phyloP scores from a whole-genome alignment of 2,113 vertebrate species.

The Triplophysa tibetana region DNA sequence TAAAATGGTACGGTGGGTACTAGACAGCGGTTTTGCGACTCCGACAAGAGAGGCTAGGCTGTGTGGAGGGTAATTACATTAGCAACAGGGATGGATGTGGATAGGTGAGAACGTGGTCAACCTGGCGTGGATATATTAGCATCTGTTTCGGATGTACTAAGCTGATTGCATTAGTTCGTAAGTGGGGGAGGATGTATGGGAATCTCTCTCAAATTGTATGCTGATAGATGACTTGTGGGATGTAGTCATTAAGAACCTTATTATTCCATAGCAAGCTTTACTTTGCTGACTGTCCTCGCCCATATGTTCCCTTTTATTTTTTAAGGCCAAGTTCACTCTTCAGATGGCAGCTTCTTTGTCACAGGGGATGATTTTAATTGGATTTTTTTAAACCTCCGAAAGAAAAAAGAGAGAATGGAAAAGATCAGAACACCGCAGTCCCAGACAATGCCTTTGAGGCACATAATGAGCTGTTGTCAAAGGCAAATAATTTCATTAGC shows the following conservation, averaged over 20 bases:
- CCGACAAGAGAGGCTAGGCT: background rate
- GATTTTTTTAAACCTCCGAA: slow-evolving; percentile 1
- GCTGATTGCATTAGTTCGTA: background rate
- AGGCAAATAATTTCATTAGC: slow-evolving; percentile 47
- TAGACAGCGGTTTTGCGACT: background rate
- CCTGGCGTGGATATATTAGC: background rate
- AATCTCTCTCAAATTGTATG: slow-evolving; percentile 22
- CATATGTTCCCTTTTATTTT: slow-evolving; percentile 37
- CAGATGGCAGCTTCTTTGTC: slow-evolving; percentile 33
- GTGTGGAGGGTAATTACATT: slow-evolving; percentile 13
- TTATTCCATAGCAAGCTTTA: slow-evolving; percentile 42
- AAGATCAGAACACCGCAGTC: slow-evolving; percentile 39
- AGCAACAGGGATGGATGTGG: slow-evolving; percentile 1
- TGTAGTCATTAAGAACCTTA: slow-evolving; percentile 34
- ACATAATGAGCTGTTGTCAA: slow-evolving; percentile 48
- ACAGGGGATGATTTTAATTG: slow-evolving; percentile 48
- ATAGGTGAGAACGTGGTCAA: background rate
- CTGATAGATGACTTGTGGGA: slow-evolving; percentile 29
- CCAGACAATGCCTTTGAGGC: slow-evolving; percentile 42
- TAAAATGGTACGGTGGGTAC: background rate
- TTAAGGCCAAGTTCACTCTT: slow-evolving; percentile 34
- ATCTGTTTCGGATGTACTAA: slow-evolving; percentile 11
- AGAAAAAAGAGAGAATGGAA: slow-evolving; percentile 21
- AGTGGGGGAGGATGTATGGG: slow-evolving; percentile 11
- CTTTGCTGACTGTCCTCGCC: slow-evolving; percentile 24